Percentiles rank a stretch among this genome's conserved stretches.
Evolutionary conservation across 2,888 invertebrate genomes (phyloP).

Genomic region (Apodemia duryi): DNA sequence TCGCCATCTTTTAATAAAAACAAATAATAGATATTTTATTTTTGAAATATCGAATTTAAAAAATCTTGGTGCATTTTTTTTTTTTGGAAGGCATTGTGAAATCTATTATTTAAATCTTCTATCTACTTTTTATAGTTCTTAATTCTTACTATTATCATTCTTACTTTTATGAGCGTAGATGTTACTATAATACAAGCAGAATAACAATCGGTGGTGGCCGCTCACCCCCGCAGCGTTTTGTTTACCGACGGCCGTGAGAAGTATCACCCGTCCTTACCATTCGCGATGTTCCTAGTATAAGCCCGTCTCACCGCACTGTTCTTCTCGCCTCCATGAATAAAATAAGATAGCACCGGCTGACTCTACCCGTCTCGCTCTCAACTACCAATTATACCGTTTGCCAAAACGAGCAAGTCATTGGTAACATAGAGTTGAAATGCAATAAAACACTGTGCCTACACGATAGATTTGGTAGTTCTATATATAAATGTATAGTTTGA

Average conservation of each 20-base stretch:
- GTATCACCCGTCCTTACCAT: constrained; percentile 48
- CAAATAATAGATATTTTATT: too few species aligned
- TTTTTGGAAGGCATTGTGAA: too few species aligned
- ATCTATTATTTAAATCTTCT: not conserved
- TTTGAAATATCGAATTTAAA: too few species aligned
- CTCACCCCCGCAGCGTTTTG: constrained; percentile 57
- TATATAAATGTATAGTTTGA: constrained; percentile 47
- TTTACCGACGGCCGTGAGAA: constrained; percentile 54
- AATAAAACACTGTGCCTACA: constrained; percentile 61
- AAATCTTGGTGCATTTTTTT: too few species aligned
- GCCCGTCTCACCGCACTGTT: constrained; percentile 47
- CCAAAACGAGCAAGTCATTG: constrained; percentile 44
- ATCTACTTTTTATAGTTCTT: not conserved
- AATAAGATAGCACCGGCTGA: constrained; percentile 55
- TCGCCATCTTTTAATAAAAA: too few species aligned
- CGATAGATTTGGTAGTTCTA: constrained; percentile 53
- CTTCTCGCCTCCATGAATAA: constrained; percentile 62
- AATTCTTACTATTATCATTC: constrained; percentile 52
- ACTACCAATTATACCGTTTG: constrained; percentile 33
- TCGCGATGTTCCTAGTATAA: constrained; percentile 44
- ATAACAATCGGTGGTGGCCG: constrained; percentile 64
- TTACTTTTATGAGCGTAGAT: constrained; percentile 48
- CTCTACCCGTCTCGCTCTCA: constrained; percentile 53
- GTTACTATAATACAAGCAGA: constrained; percentile 49
- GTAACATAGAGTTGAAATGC: constrained; percentile 49